phyloP scores from a whole-genome alignment of 2,888 invertebrate genomes.

The Aphidoletes aphidimyza region DNA sequence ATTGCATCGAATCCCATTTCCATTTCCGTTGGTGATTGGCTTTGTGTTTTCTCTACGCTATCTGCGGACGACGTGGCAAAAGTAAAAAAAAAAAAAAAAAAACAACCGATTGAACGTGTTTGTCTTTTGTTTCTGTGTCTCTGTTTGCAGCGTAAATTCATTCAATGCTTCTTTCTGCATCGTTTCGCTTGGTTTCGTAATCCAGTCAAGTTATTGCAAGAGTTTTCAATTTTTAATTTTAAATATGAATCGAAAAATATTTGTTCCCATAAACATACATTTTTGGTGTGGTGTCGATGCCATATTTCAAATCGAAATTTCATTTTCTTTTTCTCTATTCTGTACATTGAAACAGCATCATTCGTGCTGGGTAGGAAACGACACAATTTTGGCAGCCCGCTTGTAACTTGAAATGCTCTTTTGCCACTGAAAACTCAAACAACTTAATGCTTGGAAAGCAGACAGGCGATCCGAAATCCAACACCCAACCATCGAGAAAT shows the following conservation, averaged over 20 bases:
- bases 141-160: not conserved
- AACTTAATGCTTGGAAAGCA: no score
- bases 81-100: not conserved
- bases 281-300: not conserved
- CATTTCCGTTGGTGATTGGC: conserved; percentile 31
- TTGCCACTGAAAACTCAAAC: no score
- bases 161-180: not conserved
- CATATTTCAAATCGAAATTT: no score
- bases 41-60: not conserved
- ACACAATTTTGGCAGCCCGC: no score
- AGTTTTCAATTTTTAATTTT: conserved; percentile 35
- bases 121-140: not conserved
- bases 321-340: not conserved
- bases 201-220: conserved; percentile 6
- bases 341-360: not conserved
- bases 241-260: conserved; percentile 36
- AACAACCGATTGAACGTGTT: not conserved
- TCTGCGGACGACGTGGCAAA: no score
- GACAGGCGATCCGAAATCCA: not conserved
- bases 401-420: no score
- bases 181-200: not conserved
- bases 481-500: not conserved
- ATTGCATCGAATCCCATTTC: not conserved
- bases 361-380: not conserved
- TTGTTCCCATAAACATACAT: not conserved